A percentile compares a stretch with the other conserved stretches of the same genome.
These are phyloP conservation scores for Aphidius ervi DNA, from an alignment of 1,140 invertebrate genomes.

Conservation along the genomic window DNA sequence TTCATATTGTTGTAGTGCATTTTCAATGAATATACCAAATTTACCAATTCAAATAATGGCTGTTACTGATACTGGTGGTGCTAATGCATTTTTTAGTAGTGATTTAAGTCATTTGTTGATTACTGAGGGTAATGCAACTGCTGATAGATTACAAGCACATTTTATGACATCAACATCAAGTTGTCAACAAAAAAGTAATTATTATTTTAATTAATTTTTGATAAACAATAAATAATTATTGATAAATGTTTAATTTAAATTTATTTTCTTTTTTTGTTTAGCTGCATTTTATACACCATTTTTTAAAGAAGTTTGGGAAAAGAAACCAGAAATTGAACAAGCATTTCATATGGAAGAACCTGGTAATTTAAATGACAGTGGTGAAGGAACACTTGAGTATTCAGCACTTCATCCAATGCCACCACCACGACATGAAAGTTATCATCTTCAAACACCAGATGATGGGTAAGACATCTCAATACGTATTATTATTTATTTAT, in stretches of 20 bases:
- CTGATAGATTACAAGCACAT: slow-evolving; percentile 86
- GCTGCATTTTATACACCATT: slow-evolving; percentile 94
- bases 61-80: slow-evolving; percentile 81
- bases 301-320: slow-evolving; percentile 93
- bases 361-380: slow-evolving; percentile 60
- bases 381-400: slow-evolving; percentile 67
- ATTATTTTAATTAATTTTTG: neutral
- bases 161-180: slow-evolving; percentile 84
- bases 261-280: slow-evolving; percentile 48
- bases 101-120: slow-evolving; percentile 86
- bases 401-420: slow-evolving; percentile 62
- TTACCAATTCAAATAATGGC: slow-evolving; percentile 93
- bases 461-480: slow-evolving; percentile 57
- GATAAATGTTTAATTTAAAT: neutral
- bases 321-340: slow-evolving; percentile 91
- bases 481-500: slow-evolving; percentile 7
- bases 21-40: slow-evolving; percentile 91
- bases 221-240: slow-evolving; percentile 27
- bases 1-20: slow-evolving; percentile 65
- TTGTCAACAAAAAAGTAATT: slow-evolving; percentile 76
- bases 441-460: slow-evolving; percentile 60
- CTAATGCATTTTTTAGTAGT: slow-evolving; percentile 84
- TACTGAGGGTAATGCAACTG: slow-evolving; percentile 87
- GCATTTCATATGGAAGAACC: slow-evolving; percentile 86
- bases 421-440: slow-evolving; percentile 68